A percentile compares a stretch with the other conserved stretches of the same genome.
These are phyloP conservation scores for Trachelipus rathkii DNA, from an alignment of 1,140 invertebrate genomes.

Conservation along the genomic window DNA sequence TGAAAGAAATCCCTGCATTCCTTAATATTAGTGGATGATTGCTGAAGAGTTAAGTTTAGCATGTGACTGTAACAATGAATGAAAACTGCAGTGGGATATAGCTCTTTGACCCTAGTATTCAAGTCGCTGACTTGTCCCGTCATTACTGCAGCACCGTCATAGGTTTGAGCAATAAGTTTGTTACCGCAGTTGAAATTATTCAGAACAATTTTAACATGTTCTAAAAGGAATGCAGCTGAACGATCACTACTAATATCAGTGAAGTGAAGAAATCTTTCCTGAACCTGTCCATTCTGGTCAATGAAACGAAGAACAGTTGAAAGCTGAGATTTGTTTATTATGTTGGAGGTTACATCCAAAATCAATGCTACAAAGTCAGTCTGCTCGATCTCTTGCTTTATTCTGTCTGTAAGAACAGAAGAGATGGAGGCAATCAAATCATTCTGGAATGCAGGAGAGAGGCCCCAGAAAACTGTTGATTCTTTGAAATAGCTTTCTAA, in stretches of 20 bases:
- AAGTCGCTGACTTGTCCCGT: slow-evolving; percentile 25
- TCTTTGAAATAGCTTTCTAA: slow-evolving; percentile 25
- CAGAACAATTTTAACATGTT: slow-evolving; percentile 20
- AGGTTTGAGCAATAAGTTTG: slow-evolving; percentile 39
- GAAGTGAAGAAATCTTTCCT: slow-evolving; percentile 37
- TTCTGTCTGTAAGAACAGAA: slow-evolving; percentile 8
- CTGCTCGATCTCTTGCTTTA: slow-evolving; percentile 27
- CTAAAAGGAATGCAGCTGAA: slow-evolving; percentile 16
- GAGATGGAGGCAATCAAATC: slow-evolving; percentile 34
- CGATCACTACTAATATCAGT: slow-evolving; percentile 30
- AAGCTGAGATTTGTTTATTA: slow-evolving; percentile 28
- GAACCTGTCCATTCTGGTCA: not conserved
- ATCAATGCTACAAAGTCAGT: slow-evolving; percentile 26
- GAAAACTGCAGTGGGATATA: not conserved
- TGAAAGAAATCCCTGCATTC: slow-evolving; percentile 28
- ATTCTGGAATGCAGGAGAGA: slow-evolving; percentile 34
- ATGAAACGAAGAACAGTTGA: slow-evolving; percentile 32
- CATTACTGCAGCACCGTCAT: slow-evolving; percentile 40
- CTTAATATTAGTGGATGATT: slow-evolving; percentile 16
- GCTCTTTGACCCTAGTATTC: slow-evolving; percentile 11
- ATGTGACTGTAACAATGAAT: not conserved
- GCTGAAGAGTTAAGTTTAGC: not conserved
- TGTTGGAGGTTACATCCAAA: slow-evolving; percentile 33
- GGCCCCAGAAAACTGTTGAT: slow-evolving; percentile 16
- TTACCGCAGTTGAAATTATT: slow-evolving; percentile 19